Percentiles rank a stretch among this genome's conserved stretches.
Conservation (phyloP, 2,797 vertebrate species). For the Eleutherodactylus coqui region DNA sequence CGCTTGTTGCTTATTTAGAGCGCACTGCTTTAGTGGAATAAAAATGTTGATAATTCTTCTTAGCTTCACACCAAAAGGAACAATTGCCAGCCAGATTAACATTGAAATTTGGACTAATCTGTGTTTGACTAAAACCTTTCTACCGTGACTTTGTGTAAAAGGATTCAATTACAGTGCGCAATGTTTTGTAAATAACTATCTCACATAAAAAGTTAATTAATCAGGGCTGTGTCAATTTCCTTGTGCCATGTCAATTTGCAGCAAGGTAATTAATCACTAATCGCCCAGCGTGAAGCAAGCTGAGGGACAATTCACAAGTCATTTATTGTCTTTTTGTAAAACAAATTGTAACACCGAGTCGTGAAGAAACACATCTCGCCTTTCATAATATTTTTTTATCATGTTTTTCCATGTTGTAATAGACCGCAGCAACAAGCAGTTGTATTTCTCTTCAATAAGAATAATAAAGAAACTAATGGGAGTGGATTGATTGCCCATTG, state of each 20-base stretch:
- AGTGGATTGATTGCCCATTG: conserved; percentile 82
- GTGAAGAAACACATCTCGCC: conserved; percentile 77
- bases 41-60: conserved; percentile 52
- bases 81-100: conserved; percentile 60
- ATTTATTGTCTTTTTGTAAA: conserved; percentile 76
- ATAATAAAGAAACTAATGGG: conserved; percentile 85
- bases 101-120: conserved; percentile 72
- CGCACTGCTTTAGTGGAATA: not conserved
- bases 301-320: conserved; percentile 74
- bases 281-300: conserved; percentile 77
- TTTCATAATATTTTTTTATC: conserved; percentile 84
- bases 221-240: conserved; percentile 84
- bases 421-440: conserved; percentile 77
- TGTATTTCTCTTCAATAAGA: conserved; percentile 81
- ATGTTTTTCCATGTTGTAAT: conserved; percentile 80
- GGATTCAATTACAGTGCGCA: conserved; percentile 79
- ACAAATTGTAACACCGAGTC: conserved; percentile 75
- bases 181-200: conserved; percentile 80
- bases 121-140: conserved; percentile 73
- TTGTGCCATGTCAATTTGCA: conserved; percentile 82
- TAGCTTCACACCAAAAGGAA: conserved; percentile 49
- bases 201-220: conserved; percentile 86
- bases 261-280: conserved; percentile 88
- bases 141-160: conserved; percentile 71
- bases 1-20: not conserved